Conservation (phyloP, 2,888 invertebrate genomes). For the Andrena camellia region DNA sequence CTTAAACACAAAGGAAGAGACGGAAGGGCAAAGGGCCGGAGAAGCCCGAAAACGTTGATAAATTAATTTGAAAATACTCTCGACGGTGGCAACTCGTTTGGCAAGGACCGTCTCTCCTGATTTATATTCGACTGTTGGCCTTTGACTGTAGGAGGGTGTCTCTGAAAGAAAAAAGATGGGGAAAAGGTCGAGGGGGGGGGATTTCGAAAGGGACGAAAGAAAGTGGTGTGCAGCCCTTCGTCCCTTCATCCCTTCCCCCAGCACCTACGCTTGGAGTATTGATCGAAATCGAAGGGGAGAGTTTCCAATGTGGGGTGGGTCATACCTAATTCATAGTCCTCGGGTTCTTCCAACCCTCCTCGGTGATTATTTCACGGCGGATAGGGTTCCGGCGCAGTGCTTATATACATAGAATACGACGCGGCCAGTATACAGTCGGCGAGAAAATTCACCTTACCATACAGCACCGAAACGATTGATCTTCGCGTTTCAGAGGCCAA, state of each 20-base stretch:
- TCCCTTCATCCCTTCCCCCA: constrained; percentile 58
- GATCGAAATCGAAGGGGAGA: constrained; percentile 82
- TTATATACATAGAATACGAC: constrained; percentile 34
- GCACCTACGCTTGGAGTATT: constrained; percentile 74
- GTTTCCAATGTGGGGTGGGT: constrained; percentile 73
- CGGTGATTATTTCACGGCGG: constrained; percentile 72
- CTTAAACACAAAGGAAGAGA: not conserved
- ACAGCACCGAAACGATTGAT: not conserved
- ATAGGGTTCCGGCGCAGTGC: constrained; percentile 42
- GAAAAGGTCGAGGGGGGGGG: constrained; percentile 47
- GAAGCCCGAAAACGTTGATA: constrained; percentile 59
- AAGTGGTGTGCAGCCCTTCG: constrained; percentile 62
- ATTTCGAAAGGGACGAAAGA: constrained; percentile 63
- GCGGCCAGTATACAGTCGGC: not conserved
- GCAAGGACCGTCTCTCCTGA: constrained; percentile 70
- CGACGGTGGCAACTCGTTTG: constrained; percentile 69
- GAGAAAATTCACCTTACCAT: constrained; percentile 15
- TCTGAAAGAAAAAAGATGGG: constrained; percentile 47
- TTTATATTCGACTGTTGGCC: constrained; percentile 73
- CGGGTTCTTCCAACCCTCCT: constrained; percentile 73
- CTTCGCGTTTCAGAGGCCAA: not conserved
- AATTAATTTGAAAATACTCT: constrained; percentile 74
- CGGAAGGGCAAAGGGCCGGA: not conserved
- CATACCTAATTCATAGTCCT: constrained; percentile 80
- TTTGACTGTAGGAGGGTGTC: constrained; percentile 70